Conservation (phyloP, 2,888 invertebrate genomes). For the Lochmaea capreae region DNA sequence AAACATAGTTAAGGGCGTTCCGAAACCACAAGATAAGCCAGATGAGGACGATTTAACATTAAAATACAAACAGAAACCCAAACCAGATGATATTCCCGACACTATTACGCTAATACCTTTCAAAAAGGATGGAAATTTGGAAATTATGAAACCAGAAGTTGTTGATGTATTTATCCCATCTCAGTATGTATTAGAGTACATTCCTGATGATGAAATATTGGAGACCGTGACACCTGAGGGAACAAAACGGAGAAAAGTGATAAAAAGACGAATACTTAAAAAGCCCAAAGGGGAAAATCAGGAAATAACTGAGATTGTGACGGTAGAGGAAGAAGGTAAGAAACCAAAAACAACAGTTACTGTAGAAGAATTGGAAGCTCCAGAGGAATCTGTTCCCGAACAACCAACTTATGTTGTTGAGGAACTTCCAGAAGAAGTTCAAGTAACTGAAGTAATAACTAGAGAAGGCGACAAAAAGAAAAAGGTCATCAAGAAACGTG, state of each 20-base stretch:
- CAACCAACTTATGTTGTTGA: slow-evolving; percentile 52
- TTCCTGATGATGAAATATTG: slow-evolving; percentile 51
- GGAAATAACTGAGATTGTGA: slow-evolving; percentile 61
- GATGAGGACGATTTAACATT: slow-evolving; percentile 62
- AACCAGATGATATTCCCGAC: slow-evolving; percentile 56
- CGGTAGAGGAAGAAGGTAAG: slow-evolving; percentile 65
- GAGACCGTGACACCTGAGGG: slow-evolving; percentile 49
- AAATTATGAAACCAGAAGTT: slow-evolving; percentile 44
- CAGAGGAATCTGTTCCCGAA: slow-evolving; percentile 37
- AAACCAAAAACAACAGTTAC: slow-evolving; percentile 66
- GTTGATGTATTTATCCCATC: slow-evolving; percentile 8
- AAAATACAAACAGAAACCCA: slow-evolving; percentile 59
- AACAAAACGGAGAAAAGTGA: slow-evolving; percentile 48
- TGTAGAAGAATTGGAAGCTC: slow-evolving; percentile 60
- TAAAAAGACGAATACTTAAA: slow-evolving; percentile 49
- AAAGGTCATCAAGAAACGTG: slow-evolving; percentile 58
- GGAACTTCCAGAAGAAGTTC: slow-evolving; percentile 59
- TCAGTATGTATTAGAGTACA: slow-evolving; percentile 46
- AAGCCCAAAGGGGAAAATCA: slow-evolving; percentile 62
- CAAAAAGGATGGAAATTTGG: slow-evolving; percentile 58
- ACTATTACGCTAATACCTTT: slow-evolving; percentile 62
- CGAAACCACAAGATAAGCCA: slow-evolving; percentile 57
- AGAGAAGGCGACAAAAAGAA: slow-evolving; percentile 52
- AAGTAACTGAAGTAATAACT: slow-evolving; percentile 53
- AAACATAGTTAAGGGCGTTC: slow-evolving; percentile 54